Conservation (phyloP, 2,113 vertebrate species). For the Malurus melanocephalus region DNA sequence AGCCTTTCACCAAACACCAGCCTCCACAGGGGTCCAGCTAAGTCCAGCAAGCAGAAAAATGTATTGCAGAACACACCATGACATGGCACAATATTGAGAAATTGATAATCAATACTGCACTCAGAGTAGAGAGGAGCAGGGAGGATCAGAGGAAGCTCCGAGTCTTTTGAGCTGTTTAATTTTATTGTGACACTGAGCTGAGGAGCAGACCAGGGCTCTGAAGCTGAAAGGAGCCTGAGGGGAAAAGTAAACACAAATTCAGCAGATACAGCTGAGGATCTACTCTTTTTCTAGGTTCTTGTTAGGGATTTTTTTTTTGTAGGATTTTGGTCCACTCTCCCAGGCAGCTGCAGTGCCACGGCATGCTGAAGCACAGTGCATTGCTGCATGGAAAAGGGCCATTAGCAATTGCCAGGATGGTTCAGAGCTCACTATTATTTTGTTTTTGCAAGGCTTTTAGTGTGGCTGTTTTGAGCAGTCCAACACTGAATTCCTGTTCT, state of each 20-base stretch:
- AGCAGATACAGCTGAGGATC: background rate
- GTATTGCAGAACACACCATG: background rate
- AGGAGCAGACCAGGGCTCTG: background rate
- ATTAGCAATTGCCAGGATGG: rapidly evolving
- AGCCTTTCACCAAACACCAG: background rate
- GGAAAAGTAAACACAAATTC: background rate
- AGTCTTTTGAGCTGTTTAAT: background rate
- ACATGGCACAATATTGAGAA: background rate
- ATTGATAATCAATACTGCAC: rapidly evolving
- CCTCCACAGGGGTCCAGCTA: rapidly evolving
- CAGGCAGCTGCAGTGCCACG: background rate
- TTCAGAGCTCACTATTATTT: background rate
- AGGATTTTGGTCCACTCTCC: background rate
- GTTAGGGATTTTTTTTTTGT: background rate
- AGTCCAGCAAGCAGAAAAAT: background rate
- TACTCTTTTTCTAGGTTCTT: background rate
- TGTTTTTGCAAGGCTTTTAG: background rate
- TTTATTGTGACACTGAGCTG: rapidly evolving
- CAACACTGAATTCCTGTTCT: rapidly evolving
- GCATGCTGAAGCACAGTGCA: rapidly evolving
- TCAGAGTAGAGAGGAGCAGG: background rate
- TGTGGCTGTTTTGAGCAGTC: background rate
- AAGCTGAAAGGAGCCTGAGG: background rate
- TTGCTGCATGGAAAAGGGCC: rapidly evolving
- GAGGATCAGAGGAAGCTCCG: background rate